Evolutionary conservation across 2,888 invertebrate genomes (phyloP).

Genomic region (Ctena decussata): DNA sequence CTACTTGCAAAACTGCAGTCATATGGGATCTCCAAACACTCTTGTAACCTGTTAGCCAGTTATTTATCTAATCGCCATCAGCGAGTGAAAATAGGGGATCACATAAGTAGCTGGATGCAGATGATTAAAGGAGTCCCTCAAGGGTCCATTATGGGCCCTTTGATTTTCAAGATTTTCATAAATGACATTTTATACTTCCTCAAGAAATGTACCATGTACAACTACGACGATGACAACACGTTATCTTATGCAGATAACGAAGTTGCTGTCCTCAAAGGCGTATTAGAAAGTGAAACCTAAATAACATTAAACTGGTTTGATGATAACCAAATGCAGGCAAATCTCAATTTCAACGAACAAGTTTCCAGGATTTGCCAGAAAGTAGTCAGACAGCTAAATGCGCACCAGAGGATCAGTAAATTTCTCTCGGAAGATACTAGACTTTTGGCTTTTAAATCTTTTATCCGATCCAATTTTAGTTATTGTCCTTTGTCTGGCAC

Average conservation of each 20-base stretch:
- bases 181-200: background rate
- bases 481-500: constrained; percentile 14
- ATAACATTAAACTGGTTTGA: background rate
- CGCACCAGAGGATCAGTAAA: background rate
- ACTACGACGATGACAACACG: background rate
- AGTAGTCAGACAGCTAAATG: background rate
- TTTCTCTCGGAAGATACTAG: background rate
- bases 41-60: constrained; percentile 1
- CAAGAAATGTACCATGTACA: background rate
- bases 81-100: background rate
- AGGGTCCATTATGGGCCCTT: background rate
- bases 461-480: background rate
- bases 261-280: background rate
- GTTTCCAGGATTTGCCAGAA: background rate
- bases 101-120: background rate
- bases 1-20: background rate
- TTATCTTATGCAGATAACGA: background rate
- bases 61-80: constrained; percentile 15
- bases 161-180: constrained; percentile 1
- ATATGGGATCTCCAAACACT: constrained; percentile 12
- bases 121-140: background rate
- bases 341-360: background rate
- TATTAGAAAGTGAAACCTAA: background rate
- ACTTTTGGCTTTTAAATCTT: background rate
- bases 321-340: constrained; percentile 5